Conservation (phyloP, 2,113 vertebrate species). For the Misgurnus mizolepis region DNA sequence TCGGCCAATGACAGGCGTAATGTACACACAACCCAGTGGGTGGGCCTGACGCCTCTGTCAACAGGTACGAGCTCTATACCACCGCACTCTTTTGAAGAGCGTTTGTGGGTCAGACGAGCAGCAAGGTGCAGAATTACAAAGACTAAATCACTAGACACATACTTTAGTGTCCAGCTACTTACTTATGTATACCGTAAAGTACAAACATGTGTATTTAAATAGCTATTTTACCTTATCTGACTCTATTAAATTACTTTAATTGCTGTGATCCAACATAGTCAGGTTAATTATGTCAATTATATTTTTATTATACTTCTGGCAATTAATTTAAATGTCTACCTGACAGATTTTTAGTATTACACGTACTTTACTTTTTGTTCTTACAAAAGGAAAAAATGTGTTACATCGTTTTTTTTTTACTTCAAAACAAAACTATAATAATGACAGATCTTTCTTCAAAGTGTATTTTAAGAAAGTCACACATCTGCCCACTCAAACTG, state of each 20-base stretch:
- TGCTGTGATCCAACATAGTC: background rate
- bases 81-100: background rate
- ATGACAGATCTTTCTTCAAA: no score
- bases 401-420: no score
- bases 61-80: slow-evolving; percentile 15
- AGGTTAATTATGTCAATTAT: background rate
- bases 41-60: slow-evolving; percentile 8
- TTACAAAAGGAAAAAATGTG: no score
- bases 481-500: no score
- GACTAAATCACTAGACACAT: background rate
- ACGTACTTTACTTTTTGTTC: no score
- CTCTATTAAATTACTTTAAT: background rate
- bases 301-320: no score
- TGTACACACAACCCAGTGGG: slow-evolving; percentile 16
- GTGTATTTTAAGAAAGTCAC: no score
- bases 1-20: slow-evolving; percentile 5
- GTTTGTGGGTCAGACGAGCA: background rate
- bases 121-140: background rate
- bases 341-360: no score
- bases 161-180: background rate
- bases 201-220: background rate
- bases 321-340: background rate
- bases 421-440: no score
- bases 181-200: background rate
- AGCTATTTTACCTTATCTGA: background rate